Evolutionary conservation across 1,140 invertebrate species (phyloP), one percentile per base, ranked within the genome.

Genomic region (Drosophila pachea): DNA sequence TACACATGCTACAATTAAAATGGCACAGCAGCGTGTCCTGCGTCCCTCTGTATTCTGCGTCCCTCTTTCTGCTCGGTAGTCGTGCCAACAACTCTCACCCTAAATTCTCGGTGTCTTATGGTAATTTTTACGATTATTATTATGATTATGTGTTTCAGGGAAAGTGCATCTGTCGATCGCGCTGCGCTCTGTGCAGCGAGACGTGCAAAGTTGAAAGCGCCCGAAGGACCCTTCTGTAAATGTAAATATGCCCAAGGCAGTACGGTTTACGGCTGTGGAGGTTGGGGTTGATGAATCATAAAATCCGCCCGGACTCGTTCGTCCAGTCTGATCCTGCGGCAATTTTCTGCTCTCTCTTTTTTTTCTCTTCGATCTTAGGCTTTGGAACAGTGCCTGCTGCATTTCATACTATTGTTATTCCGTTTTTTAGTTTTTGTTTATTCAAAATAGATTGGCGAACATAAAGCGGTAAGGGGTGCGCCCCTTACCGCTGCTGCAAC

Each of bases 1-100:
- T 74, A 78, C 79, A 84, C 79, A 83, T 83, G 79, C 81, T 79
- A 79, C 81, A 48, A 83, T 84, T 76, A 62, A 73, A 74, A 70
- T 74, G 73, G 50, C 66, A 61, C 35, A 49, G 50, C 60, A 55
- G 40, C 40, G 62, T 56, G 42, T 69, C 77, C 74, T 74, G 64
- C 54, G 29, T 40, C 53, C 45, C 48, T 45, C 47, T 65, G 40
- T 16, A 40, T 33, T 45, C 47, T 65, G 40, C 33, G 43, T 29
- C 50, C 45, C 8, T 4, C 35, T 52, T 38, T 36, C 52, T 56
- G n/a, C 38, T 53, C 11, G 22, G 14, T 11, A 43, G 58, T 78
- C 58, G 42, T n/a, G 36, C 11, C 16, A 36, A 14, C 7, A 35
- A 43, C 9, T 33, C 36, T 47, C 35, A 31, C 52, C 22, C 22